Percentiles rank a stretch among this genome's conserved stretches.
Conservation (phyloP, 2,888 invertebrate genomes). For the Eupeodes latifasciatus region DNA sequence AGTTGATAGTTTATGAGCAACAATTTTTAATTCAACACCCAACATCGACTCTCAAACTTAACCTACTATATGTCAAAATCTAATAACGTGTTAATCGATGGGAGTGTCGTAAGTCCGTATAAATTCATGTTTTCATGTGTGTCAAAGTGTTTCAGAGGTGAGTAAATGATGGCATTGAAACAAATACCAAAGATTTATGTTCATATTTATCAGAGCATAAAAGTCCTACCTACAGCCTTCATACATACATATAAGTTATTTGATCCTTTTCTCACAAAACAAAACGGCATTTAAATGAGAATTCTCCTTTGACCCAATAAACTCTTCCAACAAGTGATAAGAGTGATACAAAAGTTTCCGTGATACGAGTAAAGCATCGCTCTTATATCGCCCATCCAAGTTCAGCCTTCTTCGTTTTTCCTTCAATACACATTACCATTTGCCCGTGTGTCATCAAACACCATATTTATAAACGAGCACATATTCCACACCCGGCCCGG, state of each 20-base stretch:
- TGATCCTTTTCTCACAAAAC: slow-evolving; percentile 20
- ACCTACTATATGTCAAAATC: neutral
- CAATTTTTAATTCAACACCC: neutral
- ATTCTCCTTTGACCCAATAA: slow-evolving; percentile 48
- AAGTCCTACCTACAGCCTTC: too few relatives aligned
- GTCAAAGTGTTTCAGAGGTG: slow-evolving; percentile 8
- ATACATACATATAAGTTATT: neutral
- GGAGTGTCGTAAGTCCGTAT: slow-evolving; percentile 2
- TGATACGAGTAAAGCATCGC: neutral
- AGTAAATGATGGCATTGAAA: slow-evolving; percentile 1
- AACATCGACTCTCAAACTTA: neutral
- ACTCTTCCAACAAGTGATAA: slow-evolving; percentile 55
- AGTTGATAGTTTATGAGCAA: neutral
- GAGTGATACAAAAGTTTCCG: slow-evolving; percentile 41
- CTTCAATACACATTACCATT: slow-evolving; percentile 7
- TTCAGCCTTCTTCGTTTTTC: neutral
- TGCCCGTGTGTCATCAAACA: slow-evolving; percentile 3
- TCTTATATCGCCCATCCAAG: neutral
- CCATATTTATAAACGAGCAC: slow-evolving; percentile 2
- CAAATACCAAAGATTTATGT: slow-evolving; percentile 5
- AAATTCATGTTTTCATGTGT: slow-evolving; percentile 5
- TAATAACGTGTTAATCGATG: slow-evolving; percentile 22
- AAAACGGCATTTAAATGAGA: slow-evolving; percentile 15
- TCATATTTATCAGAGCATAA: neutral
- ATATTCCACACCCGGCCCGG: neutral